Base-by-base conservation (phyloP, 2,797 vertebrate genomes). In the Clarias laeviceps region DNA sequence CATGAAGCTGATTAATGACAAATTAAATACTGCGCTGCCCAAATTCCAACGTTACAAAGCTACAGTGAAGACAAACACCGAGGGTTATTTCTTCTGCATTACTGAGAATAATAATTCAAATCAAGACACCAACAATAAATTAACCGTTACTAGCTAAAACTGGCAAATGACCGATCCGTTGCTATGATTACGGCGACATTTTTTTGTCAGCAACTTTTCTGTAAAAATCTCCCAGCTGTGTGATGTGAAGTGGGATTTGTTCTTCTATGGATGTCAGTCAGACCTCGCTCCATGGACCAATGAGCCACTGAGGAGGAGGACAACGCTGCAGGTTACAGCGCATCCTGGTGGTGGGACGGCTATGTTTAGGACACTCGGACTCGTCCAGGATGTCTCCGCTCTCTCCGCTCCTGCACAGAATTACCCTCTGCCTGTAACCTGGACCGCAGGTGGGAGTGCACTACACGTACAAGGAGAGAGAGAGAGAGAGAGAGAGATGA, bases 301-400 rank as follows among this genome's bases (percentile, higher is more conserved):
- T 92, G 89, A 98, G 94, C 98, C 98, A 99, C 89, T 96, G 97
- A 0, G 98, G 96, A 0, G 96, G 97, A 0, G 98, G 98, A 90
- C 98, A 99, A 82, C 97, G 97, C 89, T 98, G 96, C 87, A 99
- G 93, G 93, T 97, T 98, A 93, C 98, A 99, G 90, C 98, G 96
- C 93, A 99, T 96, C 91, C 96, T 97, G 91, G 95, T 96, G 17
- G 97, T 97, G 32, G 98, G 98, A 14, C 97, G 97, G 90, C 95
- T 88, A 0, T 95, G 91, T 78, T 96, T 96, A 0, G 93, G 90
- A 89, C 98, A 99, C 88, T 95, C 96, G 0, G 95, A 93, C 12
- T 96, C 94, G 0, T 96, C 94, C 91, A 99, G 91, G 0, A 95
- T 96, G 11, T 96, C 88, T 0, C 95, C 94, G 20, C 96, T 96